Percentiles rank a stretch among this genome's conserved stretches.
Conservation (phyloP, 2,113 vertebrate genomes). For the Symphodus melops region DNA sequence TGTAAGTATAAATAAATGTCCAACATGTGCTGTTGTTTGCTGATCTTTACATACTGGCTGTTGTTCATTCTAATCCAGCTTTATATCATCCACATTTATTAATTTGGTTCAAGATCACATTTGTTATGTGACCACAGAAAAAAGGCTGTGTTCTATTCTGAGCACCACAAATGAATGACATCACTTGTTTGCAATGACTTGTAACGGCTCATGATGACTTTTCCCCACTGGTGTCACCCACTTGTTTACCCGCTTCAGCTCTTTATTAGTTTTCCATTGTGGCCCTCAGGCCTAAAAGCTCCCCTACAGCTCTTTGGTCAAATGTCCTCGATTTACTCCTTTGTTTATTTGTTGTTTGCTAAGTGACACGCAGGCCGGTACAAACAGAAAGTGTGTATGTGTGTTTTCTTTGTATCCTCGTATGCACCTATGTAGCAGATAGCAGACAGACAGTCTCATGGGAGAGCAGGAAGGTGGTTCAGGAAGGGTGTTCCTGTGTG, state of each 20-base stretch:
- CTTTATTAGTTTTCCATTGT: constrained; percentile 19
- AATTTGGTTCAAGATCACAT: constrained; percentile 9
- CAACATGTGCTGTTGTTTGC: neutral
- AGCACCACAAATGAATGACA: neutral
- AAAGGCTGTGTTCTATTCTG: neutral
- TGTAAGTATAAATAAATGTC: constrained; percentile 11
- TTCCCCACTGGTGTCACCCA: neutral
- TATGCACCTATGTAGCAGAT: constrained; percentile 31
- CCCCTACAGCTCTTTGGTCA: constrained; percentile 11
- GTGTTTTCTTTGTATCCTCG: constrained; percentile 27
- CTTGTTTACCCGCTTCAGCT: constrained; percentile 4
- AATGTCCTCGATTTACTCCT: constrained; percentile 1
- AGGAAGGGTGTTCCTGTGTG: constrained; percentile 78
- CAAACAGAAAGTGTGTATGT: neutral
- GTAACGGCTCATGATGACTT: neutral
- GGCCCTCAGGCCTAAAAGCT: neutral
- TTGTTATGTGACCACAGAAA: neutral
- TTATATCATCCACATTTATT: neutral
- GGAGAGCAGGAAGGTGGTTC: constrained; percentile 62
- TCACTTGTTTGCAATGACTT: neutral
- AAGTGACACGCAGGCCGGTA: constrained; percentile 7
- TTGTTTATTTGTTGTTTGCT: constrained; percentile 53
- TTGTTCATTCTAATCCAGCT: constrained; percentile 6
- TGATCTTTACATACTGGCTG: constrained; percentile 1
- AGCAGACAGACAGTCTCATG: constrained; percentile 37